Evolutionary conservation across 2,888 invertebrate genomes (phyloP).

Genomic region (Pegoplata infirma): DNA sequence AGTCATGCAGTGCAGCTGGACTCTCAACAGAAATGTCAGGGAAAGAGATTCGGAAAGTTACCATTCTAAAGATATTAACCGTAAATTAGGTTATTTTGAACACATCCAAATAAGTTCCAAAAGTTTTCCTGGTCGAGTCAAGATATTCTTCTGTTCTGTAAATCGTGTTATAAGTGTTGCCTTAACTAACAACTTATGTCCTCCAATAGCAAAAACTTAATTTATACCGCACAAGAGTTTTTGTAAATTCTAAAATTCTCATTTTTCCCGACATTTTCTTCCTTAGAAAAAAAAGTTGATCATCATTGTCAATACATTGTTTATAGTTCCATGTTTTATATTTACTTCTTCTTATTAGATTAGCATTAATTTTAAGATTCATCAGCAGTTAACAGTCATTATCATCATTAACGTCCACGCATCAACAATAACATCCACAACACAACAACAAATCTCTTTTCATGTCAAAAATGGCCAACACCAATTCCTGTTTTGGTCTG

Average conservation of each 20-base stretch:
- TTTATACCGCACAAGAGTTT: neutral
- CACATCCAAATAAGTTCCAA: too few relatives aligned
- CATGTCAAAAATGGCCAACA: constrained; percentile 68
- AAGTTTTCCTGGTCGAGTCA: too few relatives aligned
- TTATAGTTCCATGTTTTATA: neutral
- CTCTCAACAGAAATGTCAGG: too few relatives aligned
- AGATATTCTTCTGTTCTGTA: too few relatives aligned
- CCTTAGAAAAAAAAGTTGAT: neutral
- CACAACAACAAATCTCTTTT: too few relatives aligned
- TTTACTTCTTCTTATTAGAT: constrained; percentile 21
- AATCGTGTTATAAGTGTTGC: too few relatives aligned
- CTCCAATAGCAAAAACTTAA: neutral
- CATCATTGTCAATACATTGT: too few relatives aligned
- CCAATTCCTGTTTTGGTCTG: constrained; percentile 49
- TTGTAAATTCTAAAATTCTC: neutral
- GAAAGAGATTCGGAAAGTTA: too few relatives aligned
- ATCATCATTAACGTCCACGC: constrained; percentile 74
- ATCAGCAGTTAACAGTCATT: constrained; percentile 71
- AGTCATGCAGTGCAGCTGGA: too few relatives aligned
- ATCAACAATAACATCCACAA: constrained; percentile 67
- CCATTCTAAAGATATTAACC: too few relatives aligned
- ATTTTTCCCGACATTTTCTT: neutral
- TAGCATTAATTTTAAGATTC: constrained; percentile 62
- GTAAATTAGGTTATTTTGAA: too few relatives aligned
- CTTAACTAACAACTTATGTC: too few relatives aligned